A percentile compares a stretch with the other conserved stretches of the same genome.
Conservation (phyloP, 2,113 vertebrate genomes). For the Nothocercus julius region DNA sequence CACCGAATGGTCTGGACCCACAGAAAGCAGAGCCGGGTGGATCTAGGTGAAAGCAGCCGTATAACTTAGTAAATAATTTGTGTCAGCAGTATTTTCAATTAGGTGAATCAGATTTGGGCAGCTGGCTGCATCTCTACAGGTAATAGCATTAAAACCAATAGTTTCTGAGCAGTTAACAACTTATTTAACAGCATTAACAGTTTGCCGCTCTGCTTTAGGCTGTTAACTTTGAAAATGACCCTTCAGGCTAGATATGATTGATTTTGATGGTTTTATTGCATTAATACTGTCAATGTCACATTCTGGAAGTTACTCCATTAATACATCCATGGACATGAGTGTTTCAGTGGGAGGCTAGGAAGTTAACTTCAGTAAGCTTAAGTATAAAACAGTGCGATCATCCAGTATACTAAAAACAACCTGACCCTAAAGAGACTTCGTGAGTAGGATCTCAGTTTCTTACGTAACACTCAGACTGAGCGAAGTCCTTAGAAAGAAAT, state of each 20-base stretch:
- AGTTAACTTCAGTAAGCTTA: not conserved
- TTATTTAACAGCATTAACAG: not conserved
- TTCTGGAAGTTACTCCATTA: constrained; percentile 5
- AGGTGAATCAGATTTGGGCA: not conserved
- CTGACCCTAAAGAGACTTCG: not conserved
- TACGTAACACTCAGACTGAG: not conserved
- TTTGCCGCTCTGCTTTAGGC: not conserved
- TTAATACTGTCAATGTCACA: not conserved
- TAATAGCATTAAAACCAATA: not conserved
- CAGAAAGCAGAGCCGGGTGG: not conserved
- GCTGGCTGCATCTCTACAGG: not conserved
- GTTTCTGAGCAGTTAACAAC: not conserved
- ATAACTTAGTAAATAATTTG: not conserved
- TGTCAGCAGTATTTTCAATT: constrained; percentile 15
- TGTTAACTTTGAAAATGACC: constrained; percentile 35
- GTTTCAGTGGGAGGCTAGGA: not conserved
- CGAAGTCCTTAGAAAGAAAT: not conserved
- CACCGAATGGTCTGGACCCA: not conserved
- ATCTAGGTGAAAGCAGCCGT: not conserved
- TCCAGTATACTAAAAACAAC: not conserved
- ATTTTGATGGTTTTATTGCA: not conserved
- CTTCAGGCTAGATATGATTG: constrained; percentile 2
- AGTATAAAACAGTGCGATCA: not conserved
- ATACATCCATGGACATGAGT: not conserved
- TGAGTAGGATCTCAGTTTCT: not conserved